Evolutionary conservation across 1,140 invertebrate species (phyloP).

Genomic region (Diabrotica virgifera): DNA sequence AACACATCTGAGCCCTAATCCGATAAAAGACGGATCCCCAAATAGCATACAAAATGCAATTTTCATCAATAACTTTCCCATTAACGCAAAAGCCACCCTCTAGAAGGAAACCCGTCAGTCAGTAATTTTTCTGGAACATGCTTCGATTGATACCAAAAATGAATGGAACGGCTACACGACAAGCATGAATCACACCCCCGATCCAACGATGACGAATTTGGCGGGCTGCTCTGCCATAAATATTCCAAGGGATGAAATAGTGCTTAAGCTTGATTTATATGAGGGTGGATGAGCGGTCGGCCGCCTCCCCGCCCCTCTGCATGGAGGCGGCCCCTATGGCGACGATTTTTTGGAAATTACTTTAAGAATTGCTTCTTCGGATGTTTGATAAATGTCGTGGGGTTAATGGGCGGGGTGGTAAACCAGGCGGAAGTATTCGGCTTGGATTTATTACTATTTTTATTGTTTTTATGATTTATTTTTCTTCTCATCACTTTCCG

Average conservation of each 20-base stretch:
- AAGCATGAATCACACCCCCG: background rate
- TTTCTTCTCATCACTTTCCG: too few species aligned
- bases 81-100: background rate
- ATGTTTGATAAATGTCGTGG: background rate
- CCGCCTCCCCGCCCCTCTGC: background rate
- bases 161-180: background rate
- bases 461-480: too few species aligned
- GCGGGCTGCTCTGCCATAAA: constrained; percentile 1
- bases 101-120: background rate
- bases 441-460: too few species aligned
- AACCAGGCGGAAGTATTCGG: too few species aligned
- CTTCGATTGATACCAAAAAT: constrained; percentile 1
- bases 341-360: background rate
- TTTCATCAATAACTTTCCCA: constrained; percentile 2
- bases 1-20: too few species aligned
- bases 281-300: background rate
- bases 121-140: background rate
- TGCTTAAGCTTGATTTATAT: constrained; percentile 3
- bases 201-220: background rate
- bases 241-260: background rate
- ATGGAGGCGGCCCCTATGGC: background rate
- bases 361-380: background rate
- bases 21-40: too few species aligned
- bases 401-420: background rate
- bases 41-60: background rate